phyloP scores from a whole-genome alignment of 2,113 vertebrate species.

The Mustela nigripes region DNA sequence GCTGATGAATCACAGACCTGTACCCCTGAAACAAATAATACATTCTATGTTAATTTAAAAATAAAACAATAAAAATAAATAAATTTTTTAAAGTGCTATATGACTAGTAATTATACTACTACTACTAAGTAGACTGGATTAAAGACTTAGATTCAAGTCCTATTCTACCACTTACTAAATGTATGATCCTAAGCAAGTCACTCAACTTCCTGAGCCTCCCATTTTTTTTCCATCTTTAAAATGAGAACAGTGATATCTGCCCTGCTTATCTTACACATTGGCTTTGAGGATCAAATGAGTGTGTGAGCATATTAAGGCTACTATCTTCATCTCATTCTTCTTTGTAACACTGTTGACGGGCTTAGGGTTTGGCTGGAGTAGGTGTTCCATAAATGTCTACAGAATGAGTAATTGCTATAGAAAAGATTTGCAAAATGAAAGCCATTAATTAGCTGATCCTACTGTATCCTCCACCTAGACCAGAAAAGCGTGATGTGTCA shows the following conservation, averaged over 20 bases:
- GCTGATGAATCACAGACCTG: no score
- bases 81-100: no score
- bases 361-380: background rate
- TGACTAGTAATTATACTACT: no score
- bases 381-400: background rate
- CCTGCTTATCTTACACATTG: background rate
- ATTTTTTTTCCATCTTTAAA: slow-evolving; percentile 36
- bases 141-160: slow-evolving; percentile 8
- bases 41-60: no score
- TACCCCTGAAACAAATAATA: no score
- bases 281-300: background rate
- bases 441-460: slow-evolving; percentile 34
- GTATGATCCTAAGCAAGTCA: background rate
- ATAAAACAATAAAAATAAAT: no score
- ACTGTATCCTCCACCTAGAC: background rate
- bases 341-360: background rate
- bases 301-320: background rate
- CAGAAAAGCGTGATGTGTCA: background rate
- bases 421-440: slow-evolving; percentile 52
- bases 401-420: background rate
- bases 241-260: background rate
- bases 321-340: background rate
- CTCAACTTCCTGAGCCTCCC: background rate
- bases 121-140: background rate
- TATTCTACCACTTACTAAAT: background rate